Evolutionary conservation across 2,113 vertebrate genomes (phyloP).

Genomic region (Dromaius novaehollandiae): DNA sequence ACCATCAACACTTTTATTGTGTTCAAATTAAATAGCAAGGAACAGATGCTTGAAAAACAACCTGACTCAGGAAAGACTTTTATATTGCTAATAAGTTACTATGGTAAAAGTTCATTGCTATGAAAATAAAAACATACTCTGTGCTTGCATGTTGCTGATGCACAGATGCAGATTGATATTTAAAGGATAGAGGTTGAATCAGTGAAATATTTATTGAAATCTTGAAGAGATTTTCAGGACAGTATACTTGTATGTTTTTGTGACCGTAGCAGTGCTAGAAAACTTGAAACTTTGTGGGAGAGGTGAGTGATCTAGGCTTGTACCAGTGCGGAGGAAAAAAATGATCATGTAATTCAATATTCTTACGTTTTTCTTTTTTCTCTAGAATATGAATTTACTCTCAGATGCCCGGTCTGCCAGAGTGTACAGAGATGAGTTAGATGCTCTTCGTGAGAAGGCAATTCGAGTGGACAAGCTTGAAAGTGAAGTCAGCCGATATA

Average conservation of each 20-base stretch:
- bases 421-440: slow-evolving; percentile 96
- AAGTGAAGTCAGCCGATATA: slow-evolving; percentile 93
- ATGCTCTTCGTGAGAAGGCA: slow-evolving; percentile 93
- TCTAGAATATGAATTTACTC: slow-evolving; percentile 91
- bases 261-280: not conserved
- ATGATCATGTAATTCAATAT: not conserved
- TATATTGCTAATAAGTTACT: not conserved
- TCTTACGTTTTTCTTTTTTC: not conserved
- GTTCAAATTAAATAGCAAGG: not conserved
- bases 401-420: slow-evolving; percentile 93
- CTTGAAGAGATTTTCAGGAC: not conserved
- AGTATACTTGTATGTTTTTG: not conserved
- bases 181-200: not conserved
- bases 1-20: not conserved
- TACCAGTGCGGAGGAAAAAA: not conserved
- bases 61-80: not conserved
- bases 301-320: not conserved
- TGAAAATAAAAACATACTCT: not conserved
- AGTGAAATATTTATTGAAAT: not conserved
- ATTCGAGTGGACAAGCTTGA: slow-evolving; percentile 96
- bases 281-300: not conserved
- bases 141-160: not conserved
- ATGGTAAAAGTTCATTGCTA: not conserved
- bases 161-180: not conserved
- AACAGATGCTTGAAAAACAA: not conserved